Evolutionary conservation across 2,797 vertebrate species (phyloP), one percentile per base, ranked within the genome.

Genomic region (Alcedo quadribrachys): DNA sequence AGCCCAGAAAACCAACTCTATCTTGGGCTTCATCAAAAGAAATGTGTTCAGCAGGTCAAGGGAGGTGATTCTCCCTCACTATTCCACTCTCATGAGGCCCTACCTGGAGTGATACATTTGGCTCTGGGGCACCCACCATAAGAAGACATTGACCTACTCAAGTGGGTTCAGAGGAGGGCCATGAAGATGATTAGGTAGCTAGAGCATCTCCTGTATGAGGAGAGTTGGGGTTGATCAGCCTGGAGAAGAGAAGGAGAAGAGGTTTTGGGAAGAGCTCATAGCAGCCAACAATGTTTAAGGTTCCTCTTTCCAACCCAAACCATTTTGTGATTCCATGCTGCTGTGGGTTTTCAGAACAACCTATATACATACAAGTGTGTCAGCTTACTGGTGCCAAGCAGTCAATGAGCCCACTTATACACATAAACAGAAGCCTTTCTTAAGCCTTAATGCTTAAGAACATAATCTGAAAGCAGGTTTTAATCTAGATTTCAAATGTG

Each of bases 331-430:
- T 70, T 66, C 22, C 27, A 27, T 17, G n/a, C 28, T 67, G 62
- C 22, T n/a, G 5, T 4, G 8, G 11, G 27, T 53, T 73, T 73
- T 60, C 18, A 60, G 75, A 85, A 57, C 51, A 62, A 75, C 30
- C 37, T 42, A 40, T 15, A 8, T 7, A 65, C 4, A 51, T 11
- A 18, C 27, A 5, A 0, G 1, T 10, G 42, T 24, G 6, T 30
- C 57, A 78, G 30, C 12, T 75, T 66, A 54, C 10, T 24, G 12
- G 11, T 20, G 28, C 66, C 68, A 75, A 58, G 42, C 5, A 79
- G 40, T 9, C 30, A 37, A 11, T 4, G 1, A 85, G 12, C 11
- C 54, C 79, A 35, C 45, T 63, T 58, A 70, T 11, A 43, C 25
- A 68, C 1, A 1, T 33, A 83, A 70, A 95, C 3, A 77, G 65